A percentile compares a stretch with the other conserved stretches of the same genome.
Conservation (phyloP, 1,140 invertebrate species). For the Marisa cornuarietis region DNA sequence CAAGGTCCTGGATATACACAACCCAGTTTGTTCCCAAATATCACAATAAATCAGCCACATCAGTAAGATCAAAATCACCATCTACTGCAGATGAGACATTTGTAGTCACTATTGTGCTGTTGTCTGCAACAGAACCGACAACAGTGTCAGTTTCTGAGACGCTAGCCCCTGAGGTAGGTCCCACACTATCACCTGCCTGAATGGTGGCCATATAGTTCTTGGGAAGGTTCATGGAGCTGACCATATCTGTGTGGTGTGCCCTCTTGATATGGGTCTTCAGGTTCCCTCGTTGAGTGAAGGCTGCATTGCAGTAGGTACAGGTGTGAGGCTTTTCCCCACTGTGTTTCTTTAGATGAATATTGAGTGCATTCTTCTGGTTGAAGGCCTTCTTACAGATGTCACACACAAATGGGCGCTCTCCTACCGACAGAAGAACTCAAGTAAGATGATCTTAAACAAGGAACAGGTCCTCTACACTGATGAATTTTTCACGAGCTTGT, state of each 20-base stretch:
- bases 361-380: constrained; percentile 78
- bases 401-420: constrained; percentile 88
- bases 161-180: not conserved
- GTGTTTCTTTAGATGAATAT: constrained; percentile 71
- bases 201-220: constrained; percentile 19
- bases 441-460: too few species aligned
- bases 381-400: constrained; percentile 92
- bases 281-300: constrained; percentile 76
- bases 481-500: too few species aligned
- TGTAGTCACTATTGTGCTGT: constrained; percentile 8
- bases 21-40: not conserved
- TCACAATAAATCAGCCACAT: constrained; percentile 39
- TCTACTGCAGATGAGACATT: constrained; percentile 16
- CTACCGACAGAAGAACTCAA: constrained; percentile 33
- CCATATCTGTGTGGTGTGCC: constrained; percentile 66
- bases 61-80: constrained; percentile 39
- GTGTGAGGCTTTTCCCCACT: constrained; percentile 83
- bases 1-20: not conserved
- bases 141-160: not conserved
- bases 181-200: not conserved
- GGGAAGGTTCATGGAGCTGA: constrained; percentile 56
- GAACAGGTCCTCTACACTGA: too few species aligned
- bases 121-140: not conserved
- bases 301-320: constrained; percentile 82
- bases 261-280: constrained; percentile 73